A percentile compares a stretch with the other conserved stretches of the same genome.
Evolutionary conservation across 2,888 invertebrate genomes (phyloP).

Genomic region (Eurois occulta): DNA sequence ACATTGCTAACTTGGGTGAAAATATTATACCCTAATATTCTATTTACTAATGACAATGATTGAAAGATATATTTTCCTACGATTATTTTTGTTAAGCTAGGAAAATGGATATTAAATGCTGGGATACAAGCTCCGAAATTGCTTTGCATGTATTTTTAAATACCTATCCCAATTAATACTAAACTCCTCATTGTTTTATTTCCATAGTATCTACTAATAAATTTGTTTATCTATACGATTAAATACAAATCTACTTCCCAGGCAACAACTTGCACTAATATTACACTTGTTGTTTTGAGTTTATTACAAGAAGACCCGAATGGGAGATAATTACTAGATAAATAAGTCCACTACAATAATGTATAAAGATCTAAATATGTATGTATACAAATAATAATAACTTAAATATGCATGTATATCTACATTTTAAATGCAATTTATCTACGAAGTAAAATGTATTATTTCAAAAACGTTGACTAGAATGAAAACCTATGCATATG

Average conservation of each 20-base stretch:
- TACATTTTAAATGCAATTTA: constrained; percentile 28
- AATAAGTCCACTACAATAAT: neutral
- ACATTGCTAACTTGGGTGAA: constrained; percentile 13
- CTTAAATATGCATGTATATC: constrained; percentile 12
- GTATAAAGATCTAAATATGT: constrained; percentile 25
- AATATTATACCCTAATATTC: constrained; percentile 17
- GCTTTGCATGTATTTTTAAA: constrained; percentile 7
- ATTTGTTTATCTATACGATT: neutral
- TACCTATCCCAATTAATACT: neutral
- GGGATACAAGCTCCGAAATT: constrained; percentile 9
- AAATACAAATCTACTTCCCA: constrained; percentile 30
- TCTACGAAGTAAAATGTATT: constrained; percentile 34
- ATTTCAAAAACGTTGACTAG: constrained; percentile 44
- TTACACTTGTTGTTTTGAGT: constrained; percentile 2
- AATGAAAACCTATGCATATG: constrained; percentile 59
- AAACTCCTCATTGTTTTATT: constrained; percentile 5
- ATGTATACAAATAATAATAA: too few relatives aligned
- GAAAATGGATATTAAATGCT: constrained; percentile 8
- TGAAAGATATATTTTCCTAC: constrained; percentile 10
- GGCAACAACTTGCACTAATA: constrained; percentile 24
- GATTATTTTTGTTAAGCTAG: constrained; percentile 6
- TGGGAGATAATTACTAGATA: constrained; percentile 10
- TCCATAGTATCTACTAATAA: constrained; percentile 1
- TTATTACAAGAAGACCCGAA: constrained; percentile 11
- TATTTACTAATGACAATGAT: constrained; percentile 12